Base-by-base conservation (phyloP, 92 coral and sea anemone genomes). In the Paramuricea clavata region DNA sequence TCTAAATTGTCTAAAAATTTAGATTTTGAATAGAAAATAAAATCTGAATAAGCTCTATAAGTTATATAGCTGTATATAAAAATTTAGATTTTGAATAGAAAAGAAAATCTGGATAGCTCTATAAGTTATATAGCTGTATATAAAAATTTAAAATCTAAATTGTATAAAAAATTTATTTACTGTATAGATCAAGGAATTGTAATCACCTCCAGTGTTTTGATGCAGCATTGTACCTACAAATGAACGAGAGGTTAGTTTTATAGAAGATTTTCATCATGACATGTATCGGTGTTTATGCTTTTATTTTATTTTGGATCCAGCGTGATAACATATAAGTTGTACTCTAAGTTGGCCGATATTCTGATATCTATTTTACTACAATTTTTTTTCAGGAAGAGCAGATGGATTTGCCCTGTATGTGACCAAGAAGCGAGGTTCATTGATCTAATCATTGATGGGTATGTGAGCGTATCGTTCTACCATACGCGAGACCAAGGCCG, bases 351-450 rank as follows among this genome's bases (percentile, higher is more conserved):
- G 44, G 44, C 44, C 10, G 10, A 39, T 39, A 39, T 39, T 39
- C 10, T 39, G 4, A 39, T 4, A 39, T 39, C 44, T 39, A n/a
- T n/a, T n/a, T n/a, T n/a, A n/a, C n/a, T n/a, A n/a, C n/a, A n/a
- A n/a, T n/a, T n/a, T 27, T 22, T 91, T 78, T 19, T 42, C 41
- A 95, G 99, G 73, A 96, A 96, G 86, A 96, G 98, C 89, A 96
- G 98, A 19, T 96, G 99, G 99, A 88, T 91, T 61, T 96, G 99
- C 74, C 99, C 99, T 36, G 99, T 96, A 19, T 96, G 99, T 72
- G 98, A 96, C 71, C 90, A 91, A 88, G 93, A 94, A 79, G 99
- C 99, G 16, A 86, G 91, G 67, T 96, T 94, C 68, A 89, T 88
- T 12, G 92, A 91, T 85, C 89, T 96, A 35, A 93, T 94, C 39